Base-by-base conservation (phyloP, 92 coral and sea anemone species). In the Paramuricea clavata region DNA sequence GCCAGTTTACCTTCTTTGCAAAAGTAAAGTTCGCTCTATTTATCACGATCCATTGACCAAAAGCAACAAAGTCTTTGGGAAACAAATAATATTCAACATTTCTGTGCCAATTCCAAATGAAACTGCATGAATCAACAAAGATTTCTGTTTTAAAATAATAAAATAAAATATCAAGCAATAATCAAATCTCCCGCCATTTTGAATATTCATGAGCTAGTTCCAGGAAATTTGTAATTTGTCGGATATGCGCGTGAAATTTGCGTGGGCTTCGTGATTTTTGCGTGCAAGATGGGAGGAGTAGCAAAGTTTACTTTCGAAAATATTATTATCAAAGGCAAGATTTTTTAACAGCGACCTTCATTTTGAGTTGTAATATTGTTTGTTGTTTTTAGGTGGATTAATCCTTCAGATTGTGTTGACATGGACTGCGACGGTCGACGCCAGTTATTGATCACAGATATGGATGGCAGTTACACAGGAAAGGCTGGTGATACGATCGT, bases 371-470 rank as follows among this genome's bases (percentile, higher is more conserved):
- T n/a, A n/a, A n/a, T n/a, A n/a, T n/a, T n/a, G n/a, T n/a, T n/a
- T n/a, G n/a, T n/a, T n/a, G n/a, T n/a, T n/a, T 60, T 79, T 13
- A 78, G 62, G 3, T 87, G 90, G 91, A 87, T 95, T 28, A 93
- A 95, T 89, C 98, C 98, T 11, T 87, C 93, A 19, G 98, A 95
- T 67, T 95, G 98, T 83, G 93, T 95, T 5, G 98, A 95, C 77
- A 95, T 95, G 98, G 98, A 95, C 85, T 95, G 98, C 26, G 98
- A 95, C 82, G 95, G 93, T 31, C 87, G 84, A 19, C 92, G 92
- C 49, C 97, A 95, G 36, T 87, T 90, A 35, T 85, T 95, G 19
- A 88, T 95, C 69, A 87, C 84, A 44, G 98, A 95, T 72, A 12
- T 93, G 2, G 97, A 93, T 62, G 98, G 98, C 30, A 91, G 92